Evolutionary conservation across 2,888 invertebrate species (phyloP), one percentile per base, ranked within the genome.

Genomic region (Lithophane ornitopus): DNA sequence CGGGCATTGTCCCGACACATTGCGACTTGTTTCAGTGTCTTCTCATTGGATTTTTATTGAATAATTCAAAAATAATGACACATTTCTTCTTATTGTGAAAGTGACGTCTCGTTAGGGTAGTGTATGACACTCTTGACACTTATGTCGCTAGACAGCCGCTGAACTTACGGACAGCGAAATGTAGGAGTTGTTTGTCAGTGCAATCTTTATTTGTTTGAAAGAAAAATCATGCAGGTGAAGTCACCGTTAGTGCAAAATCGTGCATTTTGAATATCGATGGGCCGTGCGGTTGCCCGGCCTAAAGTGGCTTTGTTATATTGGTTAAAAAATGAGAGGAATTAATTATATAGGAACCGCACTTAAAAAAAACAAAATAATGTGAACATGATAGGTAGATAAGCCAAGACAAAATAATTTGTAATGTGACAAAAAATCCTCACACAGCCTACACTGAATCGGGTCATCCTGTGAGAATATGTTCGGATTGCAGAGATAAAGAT

Each of bases 31-130:
- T 93, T 93, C 93, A 94, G 78, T 92, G 88, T 90, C 87, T 90
- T 91, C 89, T 90, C 89, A 93, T 94, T 94, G 90, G 91, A 93
- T 94, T 94, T 94, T 95, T 93, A 93, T 93, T 95, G 96, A 95
- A 96, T 95, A 94, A 95, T 95, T 94, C 95, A 95, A 88, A 90
- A 87, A 89, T 81, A 85, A 76, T 78, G 89, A 82, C 85, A 86
- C 78, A 86, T 91, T 92, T 93, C 91, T 90, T 93, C 91, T 93
- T 93, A 93, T 93, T 91, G 91, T 88, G 85, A 91, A 90, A 91
- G 91, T 92, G 90, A 91, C 84, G 91, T 93, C 94, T 94, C 88
- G 93, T 94, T 94, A 94, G 89, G 88, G 81, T 58, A 69, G 76
- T 76, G 76, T 82, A 76, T 87, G 90, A 91, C 54, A 71, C 49